Evolutionary conservation across 2,888 invertebrate genomes (phyloP).

Genomic region (Mesorhabditis spiculigera): DNA sequence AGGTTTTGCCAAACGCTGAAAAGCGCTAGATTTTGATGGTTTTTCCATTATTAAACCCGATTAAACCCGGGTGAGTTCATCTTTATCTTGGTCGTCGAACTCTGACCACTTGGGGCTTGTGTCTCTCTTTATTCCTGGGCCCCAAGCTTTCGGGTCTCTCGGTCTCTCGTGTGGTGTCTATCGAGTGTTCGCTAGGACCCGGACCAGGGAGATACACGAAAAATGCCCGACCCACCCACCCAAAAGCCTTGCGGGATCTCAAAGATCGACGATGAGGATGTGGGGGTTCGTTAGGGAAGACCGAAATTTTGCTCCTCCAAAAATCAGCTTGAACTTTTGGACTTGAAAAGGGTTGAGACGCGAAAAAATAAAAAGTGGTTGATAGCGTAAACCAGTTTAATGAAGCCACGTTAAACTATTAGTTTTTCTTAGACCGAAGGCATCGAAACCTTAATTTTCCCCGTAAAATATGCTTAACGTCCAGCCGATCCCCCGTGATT

Average conservation of each 20-base stretch:
- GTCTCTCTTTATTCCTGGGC: not conserved
- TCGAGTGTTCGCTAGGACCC: not conserved
- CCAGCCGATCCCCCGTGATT: no score
- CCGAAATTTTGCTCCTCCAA: not conserved
- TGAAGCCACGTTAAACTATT: not conserved
- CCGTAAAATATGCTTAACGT: no score
- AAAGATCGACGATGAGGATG: not conserved
- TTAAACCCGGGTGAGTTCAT: not conserved
- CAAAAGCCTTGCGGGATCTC: not conserved
- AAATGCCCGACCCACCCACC: not conserved
- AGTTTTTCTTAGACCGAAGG: not conserved
- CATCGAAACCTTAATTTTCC: no score
- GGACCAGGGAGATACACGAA: not conserved
- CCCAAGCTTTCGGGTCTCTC: not conserved
- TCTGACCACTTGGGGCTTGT: not conserved
- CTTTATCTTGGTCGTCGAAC: not conserved
- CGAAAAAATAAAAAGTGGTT: not conserved
- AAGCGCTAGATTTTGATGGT: constrained; percentile 13
- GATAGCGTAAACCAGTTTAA: no score
- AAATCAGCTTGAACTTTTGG: not conserved
- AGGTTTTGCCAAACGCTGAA: constrained; percentile 57
- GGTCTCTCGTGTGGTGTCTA: not conserved
- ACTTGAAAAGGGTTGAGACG: not conserved
- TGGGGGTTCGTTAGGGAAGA: not conserved
- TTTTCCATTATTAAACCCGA: not conserved